Evolutionary conservation across 2,888 invertebrate genomes (phyloP), one percentile per base, ranked within the genome.

Genomic region (Drosophila flavopinicola): DNA sequence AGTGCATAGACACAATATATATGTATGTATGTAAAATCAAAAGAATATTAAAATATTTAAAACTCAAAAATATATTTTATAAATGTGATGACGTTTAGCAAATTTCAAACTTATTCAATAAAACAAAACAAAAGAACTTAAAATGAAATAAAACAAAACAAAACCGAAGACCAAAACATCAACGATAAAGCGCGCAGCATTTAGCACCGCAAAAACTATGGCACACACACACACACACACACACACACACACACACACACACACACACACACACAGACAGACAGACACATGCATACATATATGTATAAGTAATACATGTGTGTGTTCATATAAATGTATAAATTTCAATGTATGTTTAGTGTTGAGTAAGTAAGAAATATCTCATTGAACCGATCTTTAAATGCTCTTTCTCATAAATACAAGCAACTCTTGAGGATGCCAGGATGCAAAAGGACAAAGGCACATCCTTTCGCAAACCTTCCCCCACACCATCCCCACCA

Each of bases 41-140:
- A 20, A 6, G 6, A 30, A 44, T 9, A 30, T 9, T 1, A 20
- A 20, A 48, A 57, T 30, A 57, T 33, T 27, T 9, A 38, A 44
- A 45, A 41, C 38, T 33, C 33, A 37, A 58, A 27, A 44, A 44
- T 69, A 78, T 78, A 75, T 74, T 78, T 75, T 78, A 69, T 74
- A 65, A 78, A 75, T 74, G 78, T 75, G 74, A 75, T 75, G 64
- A 64, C 37, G 67, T 72, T 61, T 72, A 74, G 59, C 35, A 58
- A 73, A 58, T 60, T 54, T 30, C 65, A 64, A 58, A 54, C 53
- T 47, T 54, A 61, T 51, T 51, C 41, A 64, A 54, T 64, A 56
- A 44, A 54, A 13, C 30, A 30, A 39, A 39, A 41, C 29, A 35
- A n/a, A n/a, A n/a, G n/a, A n/a, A n/a, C n/a, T n/a, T n/a, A 37